Evolutionary conservation across 2,888 invertebrate species (phyloP).

Genomic region (Ischnura elegans): DNA sequence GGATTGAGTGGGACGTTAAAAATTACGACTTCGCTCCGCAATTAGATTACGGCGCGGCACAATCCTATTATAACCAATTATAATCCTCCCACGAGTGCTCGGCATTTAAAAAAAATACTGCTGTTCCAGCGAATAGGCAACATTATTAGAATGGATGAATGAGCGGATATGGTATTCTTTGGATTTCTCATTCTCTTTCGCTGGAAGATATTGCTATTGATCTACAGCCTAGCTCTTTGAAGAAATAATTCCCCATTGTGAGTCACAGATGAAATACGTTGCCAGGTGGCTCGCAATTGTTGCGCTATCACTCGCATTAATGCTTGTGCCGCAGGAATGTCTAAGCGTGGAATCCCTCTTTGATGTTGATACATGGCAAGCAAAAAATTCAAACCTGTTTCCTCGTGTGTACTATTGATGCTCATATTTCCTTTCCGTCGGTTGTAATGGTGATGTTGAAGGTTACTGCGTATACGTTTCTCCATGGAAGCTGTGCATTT

Average conservation of each 20-base stretch:
- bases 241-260: neutral
- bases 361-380: neutral
- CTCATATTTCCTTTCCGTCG: no score
- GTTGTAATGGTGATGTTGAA: no score
- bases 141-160: no score
- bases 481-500: no score
- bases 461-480: no score
- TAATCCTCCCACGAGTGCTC: no score
- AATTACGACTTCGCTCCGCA: neutral
- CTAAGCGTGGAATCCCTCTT: neutral
- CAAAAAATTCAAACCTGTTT: neutral
- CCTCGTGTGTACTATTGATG: no score
- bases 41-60: neutral
- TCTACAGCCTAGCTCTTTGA: neutral
- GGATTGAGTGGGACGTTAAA: neutral
- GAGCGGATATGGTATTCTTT: no score
- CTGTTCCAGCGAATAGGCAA: no score
- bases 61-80: neutral
- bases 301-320: neutral
- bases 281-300: neutral
- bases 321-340: neutral
- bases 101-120: no score
- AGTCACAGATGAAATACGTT: neutral
- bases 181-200: no score
- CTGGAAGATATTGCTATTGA: neutral